These are phyloP conservation scores for Petrocephalus sullivani DNA, from an alignment of 2,797 vertebrate species.

Conservation along the genomic window DNA sequence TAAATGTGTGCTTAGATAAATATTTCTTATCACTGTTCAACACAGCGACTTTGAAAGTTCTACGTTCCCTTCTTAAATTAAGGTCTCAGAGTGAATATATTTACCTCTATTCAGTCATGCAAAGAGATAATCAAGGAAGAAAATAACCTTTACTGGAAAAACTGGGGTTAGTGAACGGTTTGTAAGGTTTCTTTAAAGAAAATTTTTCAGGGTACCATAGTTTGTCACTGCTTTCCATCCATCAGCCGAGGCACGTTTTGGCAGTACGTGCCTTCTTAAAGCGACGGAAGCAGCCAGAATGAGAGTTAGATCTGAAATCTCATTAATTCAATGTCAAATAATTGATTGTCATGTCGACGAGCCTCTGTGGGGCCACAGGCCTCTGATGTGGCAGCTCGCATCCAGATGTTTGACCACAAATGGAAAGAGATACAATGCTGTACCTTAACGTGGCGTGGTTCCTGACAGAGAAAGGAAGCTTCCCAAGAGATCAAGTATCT, in stretches of 20 bases:
- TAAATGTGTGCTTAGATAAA: background rate
- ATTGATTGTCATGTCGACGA: constrained; percentile 33
- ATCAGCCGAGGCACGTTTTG: constrained; percentile 62
- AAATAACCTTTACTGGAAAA: constrained; percentile 3
- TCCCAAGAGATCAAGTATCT: constrained; percentile 33
- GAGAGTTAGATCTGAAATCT: constrained; percentile 12
- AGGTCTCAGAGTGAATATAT: background rate
- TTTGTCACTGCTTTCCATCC: constrained; percentile 51
- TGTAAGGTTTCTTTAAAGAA: background rate
- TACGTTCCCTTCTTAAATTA: background rate
- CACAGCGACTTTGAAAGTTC: background rate
- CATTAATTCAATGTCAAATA: constrained; percentile 29
- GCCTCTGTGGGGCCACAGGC: constrained; percentile 24
- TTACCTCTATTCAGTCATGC: background rate
- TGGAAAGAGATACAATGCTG: constrained; percentile 22
- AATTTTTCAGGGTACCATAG: background rate
- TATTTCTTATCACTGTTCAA: constrained; percentile 5
- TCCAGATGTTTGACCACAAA: constrained; percentile 38
- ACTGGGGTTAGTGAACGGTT: background rate
- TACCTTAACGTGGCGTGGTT: constrained; percentile 27
- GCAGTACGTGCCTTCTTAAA: constrained; percentile 39
- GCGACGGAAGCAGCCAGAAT: background rate
- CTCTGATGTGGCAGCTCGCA: constrained; percentile 34
- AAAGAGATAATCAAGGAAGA: background rate
- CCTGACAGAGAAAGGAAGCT: constrained; percentile 25